These are phyloP conservation scores for Aegotheles bennettii DNA, from an alignment of 2,113 vertebrate species.

Conservation along the genomic window DNA sequence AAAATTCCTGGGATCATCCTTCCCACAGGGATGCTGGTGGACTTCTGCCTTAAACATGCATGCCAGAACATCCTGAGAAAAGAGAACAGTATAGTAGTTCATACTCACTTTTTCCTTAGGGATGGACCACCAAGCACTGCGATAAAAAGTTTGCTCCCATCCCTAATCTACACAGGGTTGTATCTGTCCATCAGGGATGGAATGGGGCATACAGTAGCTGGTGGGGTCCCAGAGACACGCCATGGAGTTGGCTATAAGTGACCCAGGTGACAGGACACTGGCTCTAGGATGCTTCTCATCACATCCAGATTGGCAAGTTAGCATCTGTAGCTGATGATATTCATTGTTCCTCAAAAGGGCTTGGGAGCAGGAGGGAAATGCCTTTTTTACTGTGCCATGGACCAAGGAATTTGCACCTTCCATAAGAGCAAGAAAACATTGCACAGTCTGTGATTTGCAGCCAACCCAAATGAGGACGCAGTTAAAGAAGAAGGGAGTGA, in stretches of 20 bases:
- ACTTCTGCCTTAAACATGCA: not conserved
- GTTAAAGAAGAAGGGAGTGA: not conserved
- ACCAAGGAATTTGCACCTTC: not conserved
- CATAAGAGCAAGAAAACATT: not conserved
- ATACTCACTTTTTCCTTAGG: not conserved
- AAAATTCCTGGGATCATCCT: not conserved
- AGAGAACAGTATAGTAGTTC: not conserved
- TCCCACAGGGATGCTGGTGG: not conserved
- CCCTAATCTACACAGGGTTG: not conserved
- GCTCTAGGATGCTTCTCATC: not conserved
- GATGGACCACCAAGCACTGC: not conserved
- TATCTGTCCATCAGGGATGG: not conserved
- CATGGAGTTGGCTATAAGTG: not conserved
- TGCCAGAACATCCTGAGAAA: not conserved
- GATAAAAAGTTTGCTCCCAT: not conserved
- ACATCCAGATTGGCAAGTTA: not conserved
- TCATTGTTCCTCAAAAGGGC: not conserved
- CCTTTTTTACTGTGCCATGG: not conserved
- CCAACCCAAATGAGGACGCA: not conserved
- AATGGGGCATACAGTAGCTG: not conserved
- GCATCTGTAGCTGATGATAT: not conserved
- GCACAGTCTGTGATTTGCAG: not conserved
- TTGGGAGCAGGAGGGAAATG: not conserved
- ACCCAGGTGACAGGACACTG: not conserved
- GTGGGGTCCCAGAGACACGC: not conserved